Conservation (phyloP, 2,888 invertebrate species). For the Trachelus iudaicus region DNA sequence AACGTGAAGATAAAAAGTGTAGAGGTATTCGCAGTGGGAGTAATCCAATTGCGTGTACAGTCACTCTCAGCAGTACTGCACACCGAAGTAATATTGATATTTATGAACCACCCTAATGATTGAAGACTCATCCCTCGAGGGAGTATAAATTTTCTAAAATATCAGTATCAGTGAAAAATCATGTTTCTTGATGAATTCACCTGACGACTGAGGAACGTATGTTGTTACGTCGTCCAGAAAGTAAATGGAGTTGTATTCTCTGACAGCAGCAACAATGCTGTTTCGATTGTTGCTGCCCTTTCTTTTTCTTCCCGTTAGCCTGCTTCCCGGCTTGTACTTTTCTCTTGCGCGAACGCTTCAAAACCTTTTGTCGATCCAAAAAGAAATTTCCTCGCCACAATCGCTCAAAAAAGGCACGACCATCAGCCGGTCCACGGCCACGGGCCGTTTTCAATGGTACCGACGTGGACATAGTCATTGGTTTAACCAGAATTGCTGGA, state of each 20-base stretch:
- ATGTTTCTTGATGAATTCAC: slow-evolving; percentile 36
- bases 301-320: slow-evolving; percentile 34
- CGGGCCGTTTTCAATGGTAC: slow-evolving; percentile 63
- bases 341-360: slow-evolving; percentile 54
- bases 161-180: neutral
- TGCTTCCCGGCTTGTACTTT: slow-evolving; percentile 50
- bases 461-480: slow-evolving; percentile 62
- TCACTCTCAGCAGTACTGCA: neutral
- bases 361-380: slow-evolving; percentile 54
- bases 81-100: neutral
- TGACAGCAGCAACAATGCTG: slow-evolving; percentile 61
- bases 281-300: slow-evolving; percentile 37
- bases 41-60: slow-evolving; percentile 20
- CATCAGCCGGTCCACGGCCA: slow-evolving; percentile 68
- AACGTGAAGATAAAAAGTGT: neutral
- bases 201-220: slow-evolving; percentile 60
- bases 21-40: slow-evolving; percentile 20
- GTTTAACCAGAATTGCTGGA: slow-evolving; percentile 9
- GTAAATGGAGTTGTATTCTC: slow-evolving; percentile 58
- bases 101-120: neutral
- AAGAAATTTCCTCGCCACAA: slow-evolving; percentile 77
- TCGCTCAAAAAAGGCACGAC: slow-evolving; percentile 77
- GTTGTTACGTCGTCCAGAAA: slow-evolving; percentile 53
- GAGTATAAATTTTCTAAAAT: neutral
- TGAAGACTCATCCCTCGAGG: neutral